Evolutionary conservation across 2,113 vertebrate genomes (phyloP).

Genomic region (Pachypanchax playfairii): DNA sequence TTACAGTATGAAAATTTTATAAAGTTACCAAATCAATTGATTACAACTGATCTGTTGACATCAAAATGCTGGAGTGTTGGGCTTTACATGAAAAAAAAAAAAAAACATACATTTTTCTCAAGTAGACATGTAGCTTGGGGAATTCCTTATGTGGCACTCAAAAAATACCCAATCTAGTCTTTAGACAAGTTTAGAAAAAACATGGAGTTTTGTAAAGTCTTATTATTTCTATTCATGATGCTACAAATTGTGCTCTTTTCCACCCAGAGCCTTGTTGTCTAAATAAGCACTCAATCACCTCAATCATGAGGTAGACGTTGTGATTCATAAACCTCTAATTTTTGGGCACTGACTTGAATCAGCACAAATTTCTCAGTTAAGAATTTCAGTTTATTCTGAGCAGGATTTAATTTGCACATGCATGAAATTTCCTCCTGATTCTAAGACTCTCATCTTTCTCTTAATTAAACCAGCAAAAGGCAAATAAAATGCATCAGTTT

Average conservation of each 20-base stretch:
- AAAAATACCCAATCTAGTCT: no score
- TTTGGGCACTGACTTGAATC: conserved; percentile 52
- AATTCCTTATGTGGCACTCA: no score
- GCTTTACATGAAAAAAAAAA: no score
- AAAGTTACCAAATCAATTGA: no score
- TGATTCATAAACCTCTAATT: conserved; percentile 25
- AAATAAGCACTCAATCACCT: conserved; percentile 14
- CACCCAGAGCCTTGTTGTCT: neutral
- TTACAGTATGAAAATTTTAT: no score
- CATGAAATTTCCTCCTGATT: conserved; percentile 67
- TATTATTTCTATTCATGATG: neutral
- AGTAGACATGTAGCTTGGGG: no score
- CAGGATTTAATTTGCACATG: conserved; percentile 68
- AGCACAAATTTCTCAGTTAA: conserved; percentile 63
- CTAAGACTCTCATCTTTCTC: conserved; percentile 44
- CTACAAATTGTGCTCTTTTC: neutral
- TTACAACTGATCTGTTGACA: no score
- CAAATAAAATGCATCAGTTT: conserved; percentile 47
- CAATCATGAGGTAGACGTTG: conserved; percentile 23
- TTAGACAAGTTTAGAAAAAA: no score
- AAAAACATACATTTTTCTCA: no score
- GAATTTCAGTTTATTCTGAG: conserved; percentile 67
- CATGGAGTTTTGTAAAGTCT: neutral
- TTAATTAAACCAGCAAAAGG: conserved; percentile 51
- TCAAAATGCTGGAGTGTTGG: no score